These are phyloP conservation scores for Lethrus apterus DNA, from an alignment of 1,140 invertebrate genomes.

Conservation along the genomic window DNA sequence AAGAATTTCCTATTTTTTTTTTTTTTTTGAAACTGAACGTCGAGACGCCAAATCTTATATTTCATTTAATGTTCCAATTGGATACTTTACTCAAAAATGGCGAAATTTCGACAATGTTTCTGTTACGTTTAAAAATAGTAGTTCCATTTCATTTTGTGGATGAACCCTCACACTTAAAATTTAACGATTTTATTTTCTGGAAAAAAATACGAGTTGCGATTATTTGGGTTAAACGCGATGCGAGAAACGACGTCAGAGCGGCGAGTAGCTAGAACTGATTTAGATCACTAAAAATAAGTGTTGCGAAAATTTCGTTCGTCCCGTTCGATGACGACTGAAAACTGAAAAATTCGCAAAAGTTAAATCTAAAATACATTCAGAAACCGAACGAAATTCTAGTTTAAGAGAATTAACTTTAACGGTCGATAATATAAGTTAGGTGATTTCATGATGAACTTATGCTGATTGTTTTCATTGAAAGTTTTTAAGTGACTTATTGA, in stretches of 20 bases:
- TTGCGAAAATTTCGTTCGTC: too few species aligned
- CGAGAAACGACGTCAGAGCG: background rate
- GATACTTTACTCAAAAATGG: background rate
- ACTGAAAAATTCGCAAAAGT: constrained; percentile 1
- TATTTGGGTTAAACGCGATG: constrained; percentile 3
- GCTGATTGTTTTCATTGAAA: background rate
- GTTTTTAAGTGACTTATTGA: background rate
- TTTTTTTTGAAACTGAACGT: too few species aligned
- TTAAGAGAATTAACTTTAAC: background rate
- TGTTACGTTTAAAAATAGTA: too few species aligned
- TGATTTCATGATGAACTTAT: background rate
- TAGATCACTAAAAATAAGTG: constrained; percentile 5
- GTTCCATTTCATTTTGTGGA: too few species aligned
- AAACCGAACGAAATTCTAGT: background rate
- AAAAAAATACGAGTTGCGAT: background rate
- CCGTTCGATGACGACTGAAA: too few species aligned
- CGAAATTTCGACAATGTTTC: too few species aligned
- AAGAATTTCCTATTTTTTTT: too few species aligned
- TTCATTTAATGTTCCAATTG: background rate
- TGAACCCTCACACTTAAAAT: background rate
- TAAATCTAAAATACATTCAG: background rate
- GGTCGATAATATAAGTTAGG: background rate
- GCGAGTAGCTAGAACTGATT: too few species aligned
- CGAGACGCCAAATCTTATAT: background rate
- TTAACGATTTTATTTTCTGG: background rate